A percentile compares a stretch with the other conserved stretches of the same genome.
Evolutionary conservation across 1,140 invertebrate species (phyloP).

Genomic region (Camponotus pennsylvanicus): DNA sequence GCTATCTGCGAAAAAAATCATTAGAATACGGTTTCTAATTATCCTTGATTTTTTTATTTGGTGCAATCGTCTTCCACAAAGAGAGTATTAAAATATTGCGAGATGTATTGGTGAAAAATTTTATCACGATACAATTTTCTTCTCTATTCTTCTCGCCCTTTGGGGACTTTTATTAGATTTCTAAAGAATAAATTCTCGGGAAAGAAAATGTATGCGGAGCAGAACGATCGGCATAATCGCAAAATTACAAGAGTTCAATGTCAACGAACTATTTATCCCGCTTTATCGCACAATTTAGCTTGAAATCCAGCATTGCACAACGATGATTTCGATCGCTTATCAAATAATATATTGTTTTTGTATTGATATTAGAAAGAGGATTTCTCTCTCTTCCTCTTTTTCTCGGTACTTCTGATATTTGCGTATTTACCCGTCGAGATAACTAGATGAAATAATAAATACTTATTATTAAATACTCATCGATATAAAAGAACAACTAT

Average conservation of each 20-base stretch:
- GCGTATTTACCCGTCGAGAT: not conserved
- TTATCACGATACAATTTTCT: not conserved
- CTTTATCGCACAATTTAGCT: not conserved
- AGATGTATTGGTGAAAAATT: not conserved
- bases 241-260: conserved; percentile 26
- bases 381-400: not conserved
- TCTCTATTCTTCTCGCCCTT: not conserved
- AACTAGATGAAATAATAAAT: not conserved
- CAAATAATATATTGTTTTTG: not conserved
- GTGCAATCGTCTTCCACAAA: not conserved
- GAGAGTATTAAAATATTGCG: not conserved
- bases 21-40: not conserved
- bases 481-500: conserved; percentile 11
- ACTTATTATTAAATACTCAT: conserved; percentile 12
- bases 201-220: not conserved
- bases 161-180: not conserved
- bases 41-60: not conserved
- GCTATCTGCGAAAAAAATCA: too few species aligned
- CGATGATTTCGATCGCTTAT: conserved; percentile 1
- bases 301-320: not conserved
- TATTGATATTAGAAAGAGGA: not conserved
- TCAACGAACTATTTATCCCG: not conserved
- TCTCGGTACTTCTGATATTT: not conserved
- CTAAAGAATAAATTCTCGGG: not conserved
- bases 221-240: not conserved